Percentiles rank a stretch among this genome's conserved stretches.
Conservation (phyloP, 2,888 invertebrate species). For the Spilarctia lutea region DNA sequence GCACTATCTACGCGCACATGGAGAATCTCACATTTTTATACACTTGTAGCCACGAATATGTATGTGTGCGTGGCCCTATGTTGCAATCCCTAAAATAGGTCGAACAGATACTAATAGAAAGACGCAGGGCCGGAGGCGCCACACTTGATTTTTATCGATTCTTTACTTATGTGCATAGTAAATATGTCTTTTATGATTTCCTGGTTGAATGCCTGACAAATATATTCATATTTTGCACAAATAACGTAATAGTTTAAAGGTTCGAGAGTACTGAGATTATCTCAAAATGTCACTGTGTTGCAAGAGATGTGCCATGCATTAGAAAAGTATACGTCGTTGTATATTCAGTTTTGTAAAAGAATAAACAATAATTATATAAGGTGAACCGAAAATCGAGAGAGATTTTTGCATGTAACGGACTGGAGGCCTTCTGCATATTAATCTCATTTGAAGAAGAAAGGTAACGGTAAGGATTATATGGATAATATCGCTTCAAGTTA, state of each 20-base stretch:
- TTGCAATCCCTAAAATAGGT: conserved; percentile 86
- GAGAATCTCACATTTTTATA: conserved; percentile 26
- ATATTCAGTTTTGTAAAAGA: background rate
- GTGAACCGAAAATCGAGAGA: too few relatives aligned
- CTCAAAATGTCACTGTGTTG: background rate
- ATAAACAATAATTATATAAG: too few relatives aligned
- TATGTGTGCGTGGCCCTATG: conserved; percentile 73
- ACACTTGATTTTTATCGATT: conserved; percentile 49
- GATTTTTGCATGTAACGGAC: too few relatives aligned
- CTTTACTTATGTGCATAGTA: conserved; percentile 44
- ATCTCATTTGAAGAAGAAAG: too few relatives aligned
- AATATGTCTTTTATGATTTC: conserved; percentile 37
- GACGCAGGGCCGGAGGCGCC: conserved; percentile 69
- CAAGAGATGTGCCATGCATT: background rate
- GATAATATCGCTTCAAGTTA: too few relatives aligned
- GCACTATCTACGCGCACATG: conserved; percentile 51
- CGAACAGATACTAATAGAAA: conserved; percentile 83
- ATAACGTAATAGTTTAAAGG: background rate
- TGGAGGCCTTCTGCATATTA: too few relatives aligned
- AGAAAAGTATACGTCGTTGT: background rate
- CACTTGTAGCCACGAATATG: conserved; percentile 35
- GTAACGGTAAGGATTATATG: too few relatives aligned
- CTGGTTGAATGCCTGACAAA: conserved; percentile 43
- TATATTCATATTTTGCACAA: background rate
- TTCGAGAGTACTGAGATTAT: background rate